Evolutionary conservation across 2,797 vertebrate species (phyloP).

Genomic region (Lacerta bilineata): DNA sequence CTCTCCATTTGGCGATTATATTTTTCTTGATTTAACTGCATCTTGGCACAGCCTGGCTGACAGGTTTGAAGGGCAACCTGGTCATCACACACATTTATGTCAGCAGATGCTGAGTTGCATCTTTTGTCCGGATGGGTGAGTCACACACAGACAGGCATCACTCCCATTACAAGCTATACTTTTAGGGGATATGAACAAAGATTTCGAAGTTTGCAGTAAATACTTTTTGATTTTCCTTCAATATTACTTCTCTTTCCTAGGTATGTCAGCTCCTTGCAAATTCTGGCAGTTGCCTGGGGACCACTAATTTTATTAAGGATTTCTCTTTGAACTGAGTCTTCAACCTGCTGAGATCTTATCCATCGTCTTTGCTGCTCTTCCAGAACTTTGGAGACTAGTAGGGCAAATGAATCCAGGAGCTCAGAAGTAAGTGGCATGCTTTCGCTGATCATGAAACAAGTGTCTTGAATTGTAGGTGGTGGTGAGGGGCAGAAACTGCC

Average conservation of each 20-base stretch:
- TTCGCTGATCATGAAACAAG: background rate
- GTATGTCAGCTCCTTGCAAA: background rate
- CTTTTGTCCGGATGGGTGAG: conserved; percentile 31
- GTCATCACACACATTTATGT: conserved; percentile 24
- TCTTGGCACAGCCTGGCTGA: conserved; percentile 36
- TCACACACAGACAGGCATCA: conserved; percentile 47
- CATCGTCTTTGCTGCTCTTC: background rate
- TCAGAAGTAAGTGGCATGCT: background rate
- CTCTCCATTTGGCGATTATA: conserved; percentile 44
- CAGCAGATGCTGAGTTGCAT: conserved; percentile 43
- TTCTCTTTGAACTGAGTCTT: background rate
- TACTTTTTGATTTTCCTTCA: background rate
- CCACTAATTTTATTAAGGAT: background rate
- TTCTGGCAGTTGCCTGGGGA: background rate
- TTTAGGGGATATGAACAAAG: conserved; percentile 48
- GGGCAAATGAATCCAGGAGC: background rate
- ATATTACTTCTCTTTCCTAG: background rate
- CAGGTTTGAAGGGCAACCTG: conserved; percentile 51
- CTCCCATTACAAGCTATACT: background rate
- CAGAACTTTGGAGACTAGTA: background rate
- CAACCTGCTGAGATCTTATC: background rate
- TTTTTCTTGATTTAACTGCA: conserved; percentile 21
- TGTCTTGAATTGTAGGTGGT: background rate
- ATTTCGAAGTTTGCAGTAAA: background rate
- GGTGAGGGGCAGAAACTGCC: background rate